A percentile compares a stretch with the other conserved stretches of the same genome.
Evolutionary conservation across 1,140 invertebrate species (phyloP).

Genomic region (Drosophila sp.): DNA sequence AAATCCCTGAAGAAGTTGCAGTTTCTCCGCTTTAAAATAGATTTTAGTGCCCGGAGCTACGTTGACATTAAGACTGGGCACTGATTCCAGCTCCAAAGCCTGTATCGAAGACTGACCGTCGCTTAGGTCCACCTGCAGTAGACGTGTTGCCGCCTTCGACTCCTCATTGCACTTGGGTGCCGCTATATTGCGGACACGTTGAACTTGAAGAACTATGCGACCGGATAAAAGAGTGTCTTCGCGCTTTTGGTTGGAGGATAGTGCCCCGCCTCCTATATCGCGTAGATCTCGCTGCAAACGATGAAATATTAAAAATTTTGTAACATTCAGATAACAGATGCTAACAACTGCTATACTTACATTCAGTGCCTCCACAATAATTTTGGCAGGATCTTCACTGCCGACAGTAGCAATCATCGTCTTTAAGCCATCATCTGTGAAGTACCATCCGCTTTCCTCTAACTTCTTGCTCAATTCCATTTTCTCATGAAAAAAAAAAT

Average conservation of each 20-base stretch:
- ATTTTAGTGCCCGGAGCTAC: slow-evolving; percentile 91
- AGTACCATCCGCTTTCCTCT: slow-evolving; percentile 85
- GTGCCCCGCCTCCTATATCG: slow-evolving; percentile 87
- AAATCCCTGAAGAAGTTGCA: slow-evolving; percentile 87
- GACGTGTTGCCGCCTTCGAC: slow-evolving; percentile 90
- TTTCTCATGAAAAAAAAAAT: slow-evolving; percentile 49
- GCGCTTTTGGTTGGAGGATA: slow-evolving; percentile 84
- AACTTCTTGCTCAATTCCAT: slow-evolving; percentile 81
- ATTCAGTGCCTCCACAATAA: slow-evolving; percentile 67
- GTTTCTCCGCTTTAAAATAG: slow-evolving; percentile 84
- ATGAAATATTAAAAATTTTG: slow-evolving; percentile 37
- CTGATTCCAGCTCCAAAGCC: slow-evolving; percentile 88
- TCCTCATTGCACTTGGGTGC: slow-evolving; percentile 96
- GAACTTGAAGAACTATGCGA: slow-evolving; percentile 92
- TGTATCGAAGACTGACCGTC: slow-evolving; percentile 92
- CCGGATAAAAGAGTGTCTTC: slow-evolving; percentile 86
- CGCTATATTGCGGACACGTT: slow-evolving; percentile 93
- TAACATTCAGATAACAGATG: slow-evolving; percentile 5
- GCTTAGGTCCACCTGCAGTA: slow-evolving; percentile 92
- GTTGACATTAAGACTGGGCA: slow-evolving; percentile 88
- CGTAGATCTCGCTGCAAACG: slow-evolving; percentile 89
- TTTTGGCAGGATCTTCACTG: slow-evolving; percentile 53
- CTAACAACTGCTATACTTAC: slow-evolving; percentile 40
- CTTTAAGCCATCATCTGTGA: slow-evolving; percentile 53
- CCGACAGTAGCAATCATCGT: slow-evolving; percentile 37